These are phyloP conservation scores for Eristalis tenax DNA, from an alignment of 2,888 invertebrate genomes.

Conservation along the genomic window DNA sequence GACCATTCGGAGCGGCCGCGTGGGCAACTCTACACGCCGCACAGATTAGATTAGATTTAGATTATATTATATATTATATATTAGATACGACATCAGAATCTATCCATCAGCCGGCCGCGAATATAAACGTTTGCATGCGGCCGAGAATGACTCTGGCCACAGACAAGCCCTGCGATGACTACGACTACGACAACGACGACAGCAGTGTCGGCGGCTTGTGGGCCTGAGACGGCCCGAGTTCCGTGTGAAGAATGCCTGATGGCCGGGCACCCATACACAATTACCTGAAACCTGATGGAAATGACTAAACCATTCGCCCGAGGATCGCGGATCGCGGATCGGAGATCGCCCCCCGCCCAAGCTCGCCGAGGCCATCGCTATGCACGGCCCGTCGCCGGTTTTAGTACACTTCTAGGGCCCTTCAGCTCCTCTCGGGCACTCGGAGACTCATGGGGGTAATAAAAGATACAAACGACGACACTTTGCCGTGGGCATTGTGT, in stretches of 20 bases:
- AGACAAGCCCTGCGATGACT: background rate
- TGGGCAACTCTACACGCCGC: background rate
- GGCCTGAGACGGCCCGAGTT: background rate
- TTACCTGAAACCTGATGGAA: slow-evolving; percentile 32
- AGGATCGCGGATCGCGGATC: background rate
- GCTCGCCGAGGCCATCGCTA: background rate
- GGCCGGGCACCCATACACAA: slow-evolving; percentile 13
- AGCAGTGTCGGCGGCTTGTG: background rate
- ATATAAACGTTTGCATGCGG: background rate
- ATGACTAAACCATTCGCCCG: slow-evolving; percentile 4
- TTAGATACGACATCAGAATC: background rate
- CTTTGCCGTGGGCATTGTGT: slow-evolving; percentile 49
- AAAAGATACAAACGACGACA: slow-evolving; percentile 40
- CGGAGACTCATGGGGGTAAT: slow-evolving; percentile 16
- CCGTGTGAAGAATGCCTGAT: slow-evolving; percentile 31
- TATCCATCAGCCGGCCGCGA: background rate
- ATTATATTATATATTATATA: too few relatives aligned
- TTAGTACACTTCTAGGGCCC: background rate
- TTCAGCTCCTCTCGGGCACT: too few relatives aligned
- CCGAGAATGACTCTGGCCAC: background rate
- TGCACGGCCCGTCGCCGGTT: background rate
- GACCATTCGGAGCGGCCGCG: background rate
- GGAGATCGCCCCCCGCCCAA: background rate
- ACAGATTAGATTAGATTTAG: too few relatives aligned
- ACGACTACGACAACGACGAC: background rate